Percentiles rank a stretch among this genome's conserved stretches.
phyloP scores from a whole-genome alignment of 2,797 vertebrate species.

The Anabacerthia variegaticeps region DNA sequence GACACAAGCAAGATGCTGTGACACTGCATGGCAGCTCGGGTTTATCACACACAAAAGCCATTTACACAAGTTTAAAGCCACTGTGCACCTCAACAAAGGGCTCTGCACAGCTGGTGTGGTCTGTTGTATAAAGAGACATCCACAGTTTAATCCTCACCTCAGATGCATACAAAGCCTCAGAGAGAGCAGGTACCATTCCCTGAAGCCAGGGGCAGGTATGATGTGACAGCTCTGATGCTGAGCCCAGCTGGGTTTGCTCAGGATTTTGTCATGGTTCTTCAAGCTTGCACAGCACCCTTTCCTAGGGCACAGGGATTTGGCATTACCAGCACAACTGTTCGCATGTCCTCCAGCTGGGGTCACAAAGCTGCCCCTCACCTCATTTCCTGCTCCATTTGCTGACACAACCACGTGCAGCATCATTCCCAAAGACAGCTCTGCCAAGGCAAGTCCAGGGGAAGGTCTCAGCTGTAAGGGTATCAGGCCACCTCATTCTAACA shows the following conservation, averaged over 20 bases:
- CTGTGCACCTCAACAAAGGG: not conserved
- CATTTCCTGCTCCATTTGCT: not conserved
- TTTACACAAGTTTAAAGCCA: not conserved
- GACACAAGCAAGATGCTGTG: not conserved
- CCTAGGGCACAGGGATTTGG: not conserved
- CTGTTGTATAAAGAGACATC: not conserved
- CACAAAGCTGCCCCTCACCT: not conserved
- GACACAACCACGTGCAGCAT: rapidly evolving
- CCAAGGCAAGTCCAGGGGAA: not conserved
- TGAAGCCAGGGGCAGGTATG: rapidly evolving
- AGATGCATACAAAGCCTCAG: not conserved
- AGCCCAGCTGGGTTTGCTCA: not conserved
- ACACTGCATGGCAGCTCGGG: not conserved
- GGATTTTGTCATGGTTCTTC: not conserved
- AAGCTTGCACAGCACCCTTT: not conserved
- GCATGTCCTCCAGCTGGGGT: rapidly evolving
- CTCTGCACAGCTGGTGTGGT: not conserved
- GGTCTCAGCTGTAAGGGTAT: not conserved
- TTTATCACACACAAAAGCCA: not conserved
- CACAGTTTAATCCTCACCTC: not conserved
- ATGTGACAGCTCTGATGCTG: rapidly evolving
- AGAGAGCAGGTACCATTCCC: not conserved
- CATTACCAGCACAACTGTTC: not conserved
- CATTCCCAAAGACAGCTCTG: not conserved
- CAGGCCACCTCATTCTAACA: not conserved